These are phyloP conservation scores for Shinisaurus crocodilurus DNA, from an alignment of 2,113 vertebrate genomes.

Conservation along the genomic window DNA sequence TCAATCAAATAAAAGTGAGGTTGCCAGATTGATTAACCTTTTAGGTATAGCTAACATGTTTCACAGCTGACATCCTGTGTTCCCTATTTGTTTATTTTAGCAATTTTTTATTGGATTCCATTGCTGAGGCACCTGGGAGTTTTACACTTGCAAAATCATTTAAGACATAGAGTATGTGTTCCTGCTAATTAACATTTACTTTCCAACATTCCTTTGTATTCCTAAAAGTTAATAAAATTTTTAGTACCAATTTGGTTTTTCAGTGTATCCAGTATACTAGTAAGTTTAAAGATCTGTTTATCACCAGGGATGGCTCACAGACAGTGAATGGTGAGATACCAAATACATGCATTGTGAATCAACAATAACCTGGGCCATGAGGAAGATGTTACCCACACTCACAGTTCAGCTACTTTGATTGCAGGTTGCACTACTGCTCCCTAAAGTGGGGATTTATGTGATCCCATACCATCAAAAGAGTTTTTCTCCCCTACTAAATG, in stretches of 20 bases:
- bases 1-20: conserved; percentile 31
- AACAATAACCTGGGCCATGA: too few species aligned
- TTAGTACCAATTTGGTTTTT: background rate
- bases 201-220: background rate
- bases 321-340: background rate
- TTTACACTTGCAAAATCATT: background rate
- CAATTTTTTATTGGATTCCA: conserved; percentile 21
- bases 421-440: background rate
- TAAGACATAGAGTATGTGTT: background rate
- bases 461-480: background rate
- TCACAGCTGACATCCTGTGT: background rate
- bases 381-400: background rate
- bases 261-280: background rate
- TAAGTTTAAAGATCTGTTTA: background rate
- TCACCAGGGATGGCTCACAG: background rate
- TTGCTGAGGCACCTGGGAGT: background rate
- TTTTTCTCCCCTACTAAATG: too few species aligned
- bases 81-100: conserved; percentile 22
- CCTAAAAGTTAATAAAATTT: background rate
- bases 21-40: conserved; percentile 35
- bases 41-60: conserved; percentile 17
- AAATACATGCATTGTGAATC: background rate
- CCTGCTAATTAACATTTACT: background rate
- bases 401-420: background rate
- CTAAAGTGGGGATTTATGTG: background rate